Base-by-base conservation (phyloP, 2,113 vertebrate genomes). In the Sphaerodactylus townsendi region DNA sequence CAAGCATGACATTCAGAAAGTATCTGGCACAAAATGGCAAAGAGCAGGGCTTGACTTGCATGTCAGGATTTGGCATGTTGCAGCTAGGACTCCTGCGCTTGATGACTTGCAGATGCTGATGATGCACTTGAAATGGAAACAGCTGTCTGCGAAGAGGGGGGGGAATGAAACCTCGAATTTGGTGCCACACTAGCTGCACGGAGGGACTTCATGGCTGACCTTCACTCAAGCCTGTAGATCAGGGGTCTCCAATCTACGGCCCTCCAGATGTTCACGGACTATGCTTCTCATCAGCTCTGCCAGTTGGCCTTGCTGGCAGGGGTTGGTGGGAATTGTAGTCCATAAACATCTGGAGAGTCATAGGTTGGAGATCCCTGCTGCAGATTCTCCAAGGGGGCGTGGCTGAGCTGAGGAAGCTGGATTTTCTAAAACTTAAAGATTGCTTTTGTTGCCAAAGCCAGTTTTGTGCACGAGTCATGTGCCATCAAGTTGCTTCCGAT, bases 41-140 rank as follows among this genome's bases (percentile, higher is more conserved):
- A 66, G 41, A 68, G 10, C 77, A 79, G 30, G 64, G 77, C 41
- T 66, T 33, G 62, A 68, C 64, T 66, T 33, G 77, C 39, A 65
- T 46, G 59, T 46, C 62, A n/a, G 59, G 33, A 78, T 65, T 65
- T 65, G 59, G 62, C 41, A 68, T n/a, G 28, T 66, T 79, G 77
- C 62, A 33, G 77, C 62, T 19, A 25, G 62, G n/a, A 23, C 30
- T 79, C 30, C 77, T 21, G 19, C 10, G 10, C 11, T 46, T 48
- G 77, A 79, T 79, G 44, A 46, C 41, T 79, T 79, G 59, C 77
- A 79, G 77, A 79, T 65, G 77, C 66, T 35, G 17, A 10, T 17
- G 30, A 66, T 21, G 77, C 17, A 10, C 41, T 79, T 28, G 46
- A 66, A 46, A 65, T 79, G 39, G 62, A 79, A 79, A 79, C 62